phyloP scores from a whole-genome alignment of 1,140 invertebrate species.

The Semibalanus balanoides region DNA sequence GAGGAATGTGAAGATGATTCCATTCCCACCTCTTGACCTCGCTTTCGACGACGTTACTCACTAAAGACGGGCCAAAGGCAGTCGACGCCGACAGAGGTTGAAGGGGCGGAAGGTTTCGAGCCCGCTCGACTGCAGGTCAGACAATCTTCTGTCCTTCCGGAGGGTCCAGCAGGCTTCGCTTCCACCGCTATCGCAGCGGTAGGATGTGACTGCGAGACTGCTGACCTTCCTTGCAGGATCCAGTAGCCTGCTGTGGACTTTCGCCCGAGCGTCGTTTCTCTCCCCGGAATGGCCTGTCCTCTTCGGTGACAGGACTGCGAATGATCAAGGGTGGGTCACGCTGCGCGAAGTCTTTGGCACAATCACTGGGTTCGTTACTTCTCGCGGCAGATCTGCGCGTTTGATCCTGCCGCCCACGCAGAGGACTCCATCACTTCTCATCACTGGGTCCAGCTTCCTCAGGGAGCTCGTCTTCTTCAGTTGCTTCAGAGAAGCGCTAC shows the following conservation, averaged over 20 bases:
- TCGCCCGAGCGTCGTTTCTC: background rate
- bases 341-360: background rate
- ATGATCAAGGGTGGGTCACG: background rate
- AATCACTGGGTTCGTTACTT: background rate
- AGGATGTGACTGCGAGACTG: background rate
- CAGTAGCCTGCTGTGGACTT: background rate
- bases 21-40: slow-evolving; percentile 2
- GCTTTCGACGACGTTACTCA: background rate
- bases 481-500: background rate
- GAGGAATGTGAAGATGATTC: background rate
- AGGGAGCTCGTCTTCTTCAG: background rate
- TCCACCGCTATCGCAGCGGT: background rate
- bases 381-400: background rate
- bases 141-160: background rate
- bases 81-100: background rate
- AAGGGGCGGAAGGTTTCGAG: background rate
- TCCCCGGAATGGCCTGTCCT: background rate
- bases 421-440: background rate
- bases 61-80: slow-evolving; percentile 4
- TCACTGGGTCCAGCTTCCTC: background rate
- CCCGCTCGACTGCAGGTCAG: background rate
- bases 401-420: background rate
- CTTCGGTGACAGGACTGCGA: background rate
- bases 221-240: background rate
- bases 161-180: background rate